These are phyloP conservation scores for Pandemis cinnamomeana DNA, from an alignment of 2,888 invertebrate genomes.

Conservation along the genomic window DNA sequence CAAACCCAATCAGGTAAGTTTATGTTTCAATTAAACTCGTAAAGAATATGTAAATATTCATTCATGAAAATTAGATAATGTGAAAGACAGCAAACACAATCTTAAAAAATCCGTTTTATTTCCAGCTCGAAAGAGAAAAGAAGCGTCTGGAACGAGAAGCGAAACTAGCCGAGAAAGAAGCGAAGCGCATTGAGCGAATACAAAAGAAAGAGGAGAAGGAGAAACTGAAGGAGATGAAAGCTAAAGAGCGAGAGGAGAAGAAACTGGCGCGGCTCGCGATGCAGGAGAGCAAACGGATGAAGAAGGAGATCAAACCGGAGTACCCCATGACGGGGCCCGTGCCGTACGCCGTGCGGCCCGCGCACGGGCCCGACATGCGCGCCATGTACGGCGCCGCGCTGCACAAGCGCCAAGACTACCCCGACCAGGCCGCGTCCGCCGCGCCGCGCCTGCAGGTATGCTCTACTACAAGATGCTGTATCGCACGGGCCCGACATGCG, in stretches of 20 bases:
- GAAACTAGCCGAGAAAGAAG: conserved; percentile 79
- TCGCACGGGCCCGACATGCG: too few species aligned
- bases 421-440: conserved; percentile 62
- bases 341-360: conserved; percentile 48
- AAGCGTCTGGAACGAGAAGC: conserved; percentile 83
- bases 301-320: conserved; percentile 66
- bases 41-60: too few species aligned
- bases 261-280: conserved; percentile 70
- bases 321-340: conserved; percentile 54
- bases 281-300: conserved; percentile 74
- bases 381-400: conserved; percentile 47
- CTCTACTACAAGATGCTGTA: too few species aligned
- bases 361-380: conserved; percentile 35
- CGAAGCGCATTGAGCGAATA: conserved; percentile 73
- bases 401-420: conserved; percentile 48
- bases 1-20: conserved; percentile 69
- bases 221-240: conserved; percentile 75
- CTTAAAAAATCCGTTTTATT: conserved; percentile 5
- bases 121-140: conserved; percentile 81
- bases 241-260: conserved; percentile 80
- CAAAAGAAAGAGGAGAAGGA: conserved; percentile 81
- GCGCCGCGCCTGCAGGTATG: conserved; percentile 65
- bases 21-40: background rate
- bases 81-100: background rate
- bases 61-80: too few species aligned